Conservation (phyloP, 30 jellyfish, hydroid and myxozoan species). For the Haliclystus octoradiatus region DNA sequence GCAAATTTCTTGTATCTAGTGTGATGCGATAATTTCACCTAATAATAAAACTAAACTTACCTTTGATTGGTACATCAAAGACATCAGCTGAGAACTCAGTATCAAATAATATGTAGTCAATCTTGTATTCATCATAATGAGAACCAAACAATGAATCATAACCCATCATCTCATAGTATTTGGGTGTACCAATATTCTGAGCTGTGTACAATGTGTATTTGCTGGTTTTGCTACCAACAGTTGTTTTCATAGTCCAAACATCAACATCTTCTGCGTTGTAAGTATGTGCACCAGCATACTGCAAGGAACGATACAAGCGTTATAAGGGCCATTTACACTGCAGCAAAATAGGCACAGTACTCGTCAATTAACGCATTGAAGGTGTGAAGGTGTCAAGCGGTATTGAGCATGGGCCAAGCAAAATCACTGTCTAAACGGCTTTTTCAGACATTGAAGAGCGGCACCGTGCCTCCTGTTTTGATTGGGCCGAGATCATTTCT, state of each 20-base stretch:
- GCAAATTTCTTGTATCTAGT: too few species aligned
- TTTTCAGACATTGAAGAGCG: too few species aligned
- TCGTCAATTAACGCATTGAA: too few species aligned
- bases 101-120: not conserved
- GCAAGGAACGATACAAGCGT: not conserved
- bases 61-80: slow-evolving; percentile 29
- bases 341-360: too few species aligned
- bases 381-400: too few species aligned
- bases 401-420: too few species aligned
- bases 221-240: slow-evolving; percentile 33
- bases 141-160: slow-evolving; percentile 47
- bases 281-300: slow-evolving; percentile 11
- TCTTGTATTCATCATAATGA: slow-evolving; percentile 44
- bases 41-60: slow-evolving; percentile 7
- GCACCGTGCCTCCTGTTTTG: too few species aligned
- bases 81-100: slow-evolving; percentile 25
- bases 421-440: too few species aligned
- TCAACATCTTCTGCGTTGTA: slow-evolving; percentile 21
- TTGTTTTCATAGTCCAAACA: slow-evolving; percentile 38
- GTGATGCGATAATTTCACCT: too few species aligned
- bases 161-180: slow-evolving; percentile 42
- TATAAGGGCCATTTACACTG: too few species aligned
- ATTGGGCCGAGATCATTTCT: too few species aligned
- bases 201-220: slow-evolving; percentile 21
- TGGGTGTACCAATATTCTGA: slow-evolving; percentile 9